Percentiles rank a stretch among this genome's conserved stretches.
Evolutionary conservation across 2,113 vertebrate species (phyloP).

Genomic region (Ptilonorhynchus violaceus): DNA sequence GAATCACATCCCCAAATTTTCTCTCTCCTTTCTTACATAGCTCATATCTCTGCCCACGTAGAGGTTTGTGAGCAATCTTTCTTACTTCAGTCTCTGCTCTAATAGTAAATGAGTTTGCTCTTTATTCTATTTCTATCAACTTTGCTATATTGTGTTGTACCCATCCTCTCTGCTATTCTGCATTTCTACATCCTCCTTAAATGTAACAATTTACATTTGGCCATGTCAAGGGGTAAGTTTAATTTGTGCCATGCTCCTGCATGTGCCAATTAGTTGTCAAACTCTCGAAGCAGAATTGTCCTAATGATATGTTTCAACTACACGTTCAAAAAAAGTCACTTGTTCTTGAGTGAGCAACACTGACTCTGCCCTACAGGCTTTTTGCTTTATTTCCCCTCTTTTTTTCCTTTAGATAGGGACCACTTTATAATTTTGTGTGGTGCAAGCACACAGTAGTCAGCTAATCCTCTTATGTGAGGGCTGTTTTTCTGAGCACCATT

Average conservation of each 20-base stretch:
- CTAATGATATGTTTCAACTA: neutral
- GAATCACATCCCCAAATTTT: neutral
- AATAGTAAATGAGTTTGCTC: neutral
- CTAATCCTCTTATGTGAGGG: neutral
- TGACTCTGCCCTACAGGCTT: neutral
- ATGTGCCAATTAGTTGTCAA: neutral
- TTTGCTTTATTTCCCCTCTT: neutral
- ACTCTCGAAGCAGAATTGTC: neutral
- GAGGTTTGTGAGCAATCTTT: neutral
- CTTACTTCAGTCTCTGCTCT: neutral
- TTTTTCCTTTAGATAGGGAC: neutral
- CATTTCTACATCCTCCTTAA: neutral
- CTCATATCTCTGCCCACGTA: neutral
- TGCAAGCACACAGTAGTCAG: neutral
- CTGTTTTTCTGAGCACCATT: neutral
- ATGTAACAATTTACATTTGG: neutral
- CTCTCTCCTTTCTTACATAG: neutral
- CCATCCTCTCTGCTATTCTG: neutral
- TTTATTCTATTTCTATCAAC: neutral
- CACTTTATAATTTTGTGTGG: neutral
- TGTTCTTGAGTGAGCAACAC: neutral
- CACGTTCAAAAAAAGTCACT: fast-evolving
- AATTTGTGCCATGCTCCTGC: neutral
- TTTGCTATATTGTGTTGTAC: neutral
- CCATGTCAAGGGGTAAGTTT: neutral